These are phyloP conservation scores for Campylomormyrus tamandua DNA, from an alignment of 2,113 vertebrate genomes.

Conservation along the genomic window DNA sequence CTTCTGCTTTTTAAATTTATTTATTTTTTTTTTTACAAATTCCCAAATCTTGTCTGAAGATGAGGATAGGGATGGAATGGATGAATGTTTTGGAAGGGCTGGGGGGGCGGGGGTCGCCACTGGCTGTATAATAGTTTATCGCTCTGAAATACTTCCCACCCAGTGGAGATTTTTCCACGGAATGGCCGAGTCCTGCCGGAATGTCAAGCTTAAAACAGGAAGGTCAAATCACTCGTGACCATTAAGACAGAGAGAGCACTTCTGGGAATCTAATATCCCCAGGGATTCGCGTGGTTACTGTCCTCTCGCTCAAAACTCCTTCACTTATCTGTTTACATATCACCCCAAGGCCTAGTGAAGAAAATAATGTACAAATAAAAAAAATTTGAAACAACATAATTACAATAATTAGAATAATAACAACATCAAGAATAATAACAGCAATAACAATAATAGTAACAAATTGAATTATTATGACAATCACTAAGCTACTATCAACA, in stretches of 20 bases:
- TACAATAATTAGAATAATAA: conserved; percentile 32
- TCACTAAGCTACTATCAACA: conserved; percentile 42
- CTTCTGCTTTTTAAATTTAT: neutral
- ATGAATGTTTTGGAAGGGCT: neutral
- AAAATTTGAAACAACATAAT: conserved; percentile 31
- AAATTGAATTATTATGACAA: conserved; percentile 39
- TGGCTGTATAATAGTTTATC: conserved; percentile 18
- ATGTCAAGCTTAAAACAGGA: conserved; percentile 28
- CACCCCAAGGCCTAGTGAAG: conserved; percentile 25
- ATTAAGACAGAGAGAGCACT: conserved; percentile 4
- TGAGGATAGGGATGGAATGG: neutral
- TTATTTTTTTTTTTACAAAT: neutral
- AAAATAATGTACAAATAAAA: conserved; percentile 31
- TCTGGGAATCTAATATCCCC: neutral
- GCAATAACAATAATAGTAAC: conserved; percentile 42
- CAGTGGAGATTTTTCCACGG: conserved; percentile 22
- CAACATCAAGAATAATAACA: conserved; percentile 36
- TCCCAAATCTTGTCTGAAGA: neutral
- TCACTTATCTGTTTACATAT: conserved; percentile 26
- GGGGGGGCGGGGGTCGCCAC: conserved; percentile 8
- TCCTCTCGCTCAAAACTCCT: conserved; percentile 9
- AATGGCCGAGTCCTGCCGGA: conserved; percentile 30
- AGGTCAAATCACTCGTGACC: conserved; percentile 26
- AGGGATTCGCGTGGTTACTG: neutral
- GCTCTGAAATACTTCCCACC: conserved; percentile 10